Evolutionary conservation across 2,888 invertebrate species (phyloP), one percentile per base, ranked within the genome.

Genomic region (Leptinotarsa haldemani): DNA sequence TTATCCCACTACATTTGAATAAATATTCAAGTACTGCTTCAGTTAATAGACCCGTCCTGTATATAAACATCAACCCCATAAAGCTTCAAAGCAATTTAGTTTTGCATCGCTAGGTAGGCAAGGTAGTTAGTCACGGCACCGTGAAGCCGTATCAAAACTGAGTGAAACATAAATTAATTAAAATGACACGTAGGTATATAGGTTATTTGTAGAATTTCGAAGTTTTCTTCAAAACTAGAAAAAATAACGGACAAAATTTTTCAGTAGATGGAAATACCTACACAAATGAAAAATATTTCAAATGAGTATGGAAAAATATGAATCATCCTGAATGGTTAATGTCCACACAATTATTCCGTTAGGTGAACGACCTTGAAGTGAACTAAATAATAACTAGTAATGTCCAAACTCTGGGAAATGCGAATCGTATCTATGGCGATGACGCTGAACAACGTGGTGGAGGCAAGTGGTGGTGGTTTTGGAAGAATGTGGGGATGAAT

Each of bases 401-500:
- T 73, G 73, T 74, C 71, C 75, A 74, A 79, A 79, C 76, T 77
- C 78, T 78, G 78, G 80, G 79, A 81, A 77, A 76, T 71, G 77
- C 77, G 81, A 82, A 80, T 74, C 79, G 83, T 85, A 84, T 85
- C 86, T 85, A 84, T 84, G 85, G 83, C 85, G 86, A 85, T 86
- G 87, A 86, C 86, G 85, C 84, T 83, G 84, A 84, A 80, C 40
- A 40, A 40, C 85, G 87, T 87, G 86, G 87, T 87, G 87, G 88
- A 87, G 86, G 73, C 70, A 85, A 84, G 86, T 87, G 85, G 87
- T 86, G 86, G 86, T 86, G 86, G 86, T 86, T 86, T 85, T 77
- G 85, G 85, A 86, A 85, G 86, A 86, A 87, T 86, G 88, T 88
- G 88, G 88, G 88, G 88, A 88, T 88, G 88, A 88, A 87, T 86